These are phyloP conservation scores for Pogonocherus hispidulus DNA, from an alignment of 2,888 invertebrate genomes.

Conservation along the genomic window DNA sequence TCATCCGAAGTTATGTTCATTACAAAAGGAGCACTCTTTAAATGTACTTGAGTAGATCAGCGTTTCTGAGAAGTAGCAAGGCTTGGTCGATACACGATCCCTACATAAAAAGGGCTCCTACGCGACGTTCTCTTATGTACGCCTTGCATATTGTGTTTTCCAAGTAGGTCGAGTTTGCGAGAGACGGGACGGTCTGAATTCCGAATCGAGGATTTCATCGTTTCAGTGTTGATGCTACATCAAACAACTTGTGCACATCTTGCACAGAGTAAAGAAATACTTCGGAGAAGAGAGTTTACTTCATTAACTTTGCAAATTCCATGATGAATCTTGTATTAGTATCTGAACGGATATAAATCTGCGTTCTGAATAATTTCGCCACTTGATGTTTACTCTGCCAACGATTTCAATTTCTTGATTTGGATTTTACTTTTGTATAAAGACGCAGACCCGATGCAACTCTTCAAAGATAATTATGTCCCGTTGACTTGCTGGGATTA, in stretches of 20 bases:
- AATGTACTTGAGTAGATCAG: not conserved
- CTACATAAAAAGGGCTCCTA: not conserved
- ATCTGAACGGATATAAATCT: constrained; percentile 43
- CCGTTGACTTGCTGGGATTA: too few relatives aligned
- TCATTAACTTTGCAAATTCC: constrained; percentile 46
- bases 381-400: constrained; percentile 39
- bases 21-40: too few relatives aligned
- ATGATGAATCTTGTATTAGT: constrained; percentile 46
- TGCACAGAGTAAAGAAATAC: constrained; percentile 41
- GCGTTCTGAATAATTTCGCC: constrained; percentile 41
- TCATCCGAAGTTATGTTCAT: too few relatives aligned
- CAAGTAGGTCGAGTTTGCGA: not conserved
- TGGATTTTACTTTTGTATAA: not conserved
- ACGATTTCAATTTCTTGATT: constrained; percentile 8
- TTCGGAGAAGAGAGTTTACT: constrained; percentile 43
- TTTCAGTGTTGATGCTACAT: constrained; percentile 24
- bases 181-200: constrained; percentile 5
- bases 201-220: constrained; percentile 2
- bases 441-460: not conserved
- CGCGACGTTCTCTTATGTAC: not conserved
- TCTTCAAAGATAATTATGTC: constrained; percentile 11
- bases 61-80: not conserved
- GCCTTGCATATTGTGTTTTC: not conserved
- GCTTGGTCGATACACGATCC: not conserved
- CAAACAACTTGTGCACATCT: constrained; percentile 45